A percentile compares a stretch with the other conserved stretches of the same genome.
Evolutionary conservation across 2,888 invertebrate genomes (phyloP).

Genomic region (Phortica magna): DNA sequence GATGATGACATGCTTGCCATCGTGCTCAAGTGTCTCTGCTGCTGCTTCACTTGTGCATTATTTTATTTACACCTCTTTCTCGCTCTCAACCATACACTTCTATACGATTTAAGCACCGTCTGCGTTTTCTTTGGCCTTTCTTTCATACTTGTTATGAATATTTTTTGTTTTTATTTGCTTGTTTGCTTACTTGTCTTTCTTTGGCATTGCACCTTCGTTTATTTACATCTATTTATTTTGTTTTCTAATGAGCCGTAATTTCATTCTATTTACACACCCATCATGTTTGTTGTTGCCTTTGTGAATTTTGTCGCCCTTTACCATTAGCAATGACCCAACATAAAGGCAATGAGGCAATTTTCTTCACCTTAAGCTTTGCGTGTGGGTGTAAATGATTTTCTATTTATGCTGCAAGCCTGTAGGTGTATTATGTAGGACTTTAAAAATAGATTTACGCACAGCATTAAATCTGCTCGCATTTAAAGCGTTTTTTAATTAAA

Average conservation of each 20-base stretch:
- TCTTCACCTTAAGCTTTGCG: too few species aligned
- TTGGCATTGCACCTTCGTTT: conserved; percentile 43
- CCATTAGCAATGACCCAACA: neutral
- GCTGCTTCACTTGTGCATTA: conserved; percentile 22
- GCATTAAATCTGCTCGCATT: too few species aligned
- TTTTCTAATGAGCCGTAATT: conserved; percentile 75
- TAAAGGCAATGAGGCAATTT: neutral
- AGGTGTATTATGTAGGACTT: too few species aligned
- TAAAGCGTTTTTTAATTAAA: too few species aligned
- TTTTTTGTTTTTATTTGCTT: neutral
- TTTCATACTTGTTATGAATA: neutral
- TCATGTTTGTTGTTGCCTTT: conserved; percentile 21
- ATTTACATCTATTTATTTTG: conserved; percentile 70
- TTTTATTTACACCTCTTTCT: conserved; percentile 25
- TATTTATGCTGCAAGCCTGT: too few species aligned
- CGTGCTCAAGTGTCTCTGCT: conserved; percentile 22
- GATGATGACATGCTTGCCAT: conserved; percentile 30
- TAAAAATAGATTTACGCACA: too few species aligned
- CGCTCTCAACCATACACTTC: neutral
- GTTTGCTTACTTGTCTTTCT: neutral
- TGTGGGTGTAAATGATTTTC: too few species aligned
- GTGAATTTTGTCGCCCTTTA: conserved; percentile 28
- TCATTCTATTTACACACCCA: conserved; percentile 67
- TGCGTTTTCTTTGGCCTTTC: neutral
- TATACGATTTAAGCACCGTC: neutral